Evolutionary conservation across 2,888 invertebrate genomes (phyloP), one percentile per base, ranked within the genome.

Genomic region (Fragum sueziense): DNA sequence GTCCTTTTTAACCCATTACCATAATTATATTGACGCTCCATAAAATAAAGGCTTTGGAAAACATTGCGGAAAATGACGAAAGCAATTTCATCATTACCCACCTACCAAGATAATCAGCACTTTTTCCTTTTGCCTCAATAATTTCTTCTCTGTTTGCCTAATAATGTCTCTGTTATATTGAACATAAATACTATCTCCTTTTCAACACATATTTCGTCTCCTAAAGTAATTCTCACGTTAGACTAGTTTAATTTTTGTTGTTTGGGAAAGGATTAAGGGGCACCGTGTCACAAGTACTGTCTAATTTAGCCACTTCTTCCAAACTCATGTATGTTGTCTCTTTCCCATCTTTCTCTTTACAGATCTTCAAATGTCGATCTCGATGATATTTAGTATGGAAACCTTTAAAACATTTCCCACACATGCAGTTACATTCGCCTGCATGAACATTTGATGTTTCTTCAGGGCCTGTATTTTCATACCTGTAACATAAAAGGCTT

Each of bases 381-480:
- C 90, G 67, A 62, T 91, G 90, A 69, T 88, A 89, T 61, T 89
- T 90, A 11, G 90, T 88, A 59, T 87, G 86, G 84, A 91, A 91
- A 0, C 80, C 78, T 74, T 89, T 90, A 51, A 79, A 79, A 78
- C 91, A 91, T 59, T 84, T 85, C 7, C 79, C 62, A 71, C 91
- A 91, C 59, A 80, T 76, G 59, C 86, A 90, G 68, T 90, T 87
- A 27, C 88, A 80, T 37, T 89, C 88, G 11, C 90, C 89, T 4
- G 86, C 80, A 70, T 91, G 91, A 25, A 91, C 88, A 27, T 87
- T 85, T 41, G 37, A 73, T 92, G 92, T 65, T 90, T 86, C 74
- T 90, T 90, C 74, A 87, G 88, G 76, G 88, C 90, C 71, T 89
- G 86, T 25, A 85, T 81, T 74, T 89, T 90, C n/a, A n/a, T n/a